Conservation (phyloP, 2,797 vertebrate species). For the Enteromius afrohamiltoni region DNA sequence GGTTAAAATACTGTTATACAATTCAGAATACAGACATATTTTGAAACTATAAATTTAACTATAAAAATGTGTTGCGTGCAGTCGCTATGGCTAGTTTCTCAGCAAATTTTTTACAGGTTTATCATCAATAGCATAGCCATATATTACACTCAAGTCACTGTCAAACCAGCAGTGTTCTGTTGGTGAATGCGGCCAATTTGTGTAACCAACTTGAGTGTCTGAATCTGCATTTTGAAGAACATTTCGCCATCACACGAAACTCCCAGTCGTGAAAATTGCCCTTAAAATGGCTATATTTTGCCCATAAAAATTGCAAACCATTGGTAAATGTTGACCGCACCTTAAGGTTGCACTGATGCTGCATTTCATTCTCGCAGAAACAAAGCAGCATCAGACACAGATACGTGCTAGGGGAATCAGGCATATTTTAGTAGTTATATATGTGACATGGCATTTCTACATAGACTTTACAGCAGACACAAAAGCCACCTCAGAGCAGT, state of each 20-base stretch:
- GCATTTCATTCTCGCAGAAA: background rate
- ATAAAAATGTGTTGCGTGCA: background rate
- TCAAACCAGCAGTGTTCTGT: background rate
- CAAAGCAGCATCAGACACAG: background rate
- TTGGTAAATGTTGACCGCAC: constrained; percentile 6
- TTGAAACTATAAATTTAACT: background rate
- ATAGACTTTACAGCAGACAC: constrained; percentile 1
- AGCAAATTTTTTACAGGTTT: background rate
- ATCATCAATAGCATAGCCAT: background rate
- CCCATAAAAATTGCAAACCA: background rate
- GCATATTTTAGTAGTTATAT: background rate
- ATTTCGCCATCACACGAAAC: background rate
- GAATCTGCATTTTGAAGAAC: background rate
- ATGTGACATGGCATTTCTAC: background rate
- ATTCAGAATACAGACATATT: background rate
- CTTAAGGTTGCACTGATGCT: constrained; percentile 20
- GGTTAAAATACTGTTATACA: background rate
- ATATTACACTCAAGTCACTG: background rate
- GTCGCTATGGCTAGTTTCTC: background rate
- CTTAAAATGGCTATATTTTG: background rate
- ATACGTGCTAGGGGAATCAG: background rate
- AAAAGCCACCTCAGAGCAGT: constrained; percentile 11
- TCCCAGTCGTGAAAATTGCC: background rate
- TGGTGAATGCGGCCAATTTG: background rate
- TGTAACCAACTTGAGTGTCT: background rate